Base-by-base conservation (phyloP, 2,113 vertebrate species). In the Channa argus region DNA sequence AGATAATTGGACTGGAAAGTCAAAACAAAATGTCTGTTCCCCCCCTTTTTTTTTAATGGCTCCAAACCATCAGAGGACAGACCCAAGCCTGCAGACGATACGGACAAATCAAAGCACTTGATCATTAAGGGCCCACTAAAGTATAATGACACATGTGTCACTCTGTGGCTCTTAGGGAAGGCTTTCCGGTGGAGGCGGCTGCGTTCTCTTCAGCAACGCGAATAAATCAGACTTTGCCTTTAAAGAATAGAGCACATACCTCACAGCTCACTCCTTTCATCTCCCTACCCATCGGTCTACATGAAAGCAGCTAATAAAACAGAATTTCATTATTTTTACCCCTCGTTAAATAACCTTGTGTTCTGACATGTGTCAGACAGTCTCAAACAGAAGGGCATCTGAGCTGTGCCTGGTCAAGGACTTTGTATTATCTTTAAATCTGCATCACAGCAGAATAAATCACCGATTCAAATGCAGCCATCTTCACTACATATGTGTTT, bases 1-100 rank as follows among this genome's bases (percentile, higher is more conserved):
- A 62, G 74, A 84, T 87, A 88, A 89, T 74, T 85, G 73, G 80
- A 76, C 58, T 47, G 61, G 62, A 82, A 82, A 72, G 71, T 79
- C 59, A 74, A 85, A 88, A 83, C 79, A 85, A 80, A 74, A 62
- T 43, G 55, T 64, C 63, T 58, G 24, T 24, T 24, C 24, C 24
- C 24, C 24, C 24, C 24, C 24, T 56, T 2, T 71, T 65, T 49
- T 56, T 74, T 71, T 62, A 75, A 82, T 63, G 69, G 36, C 52
- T 76, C 41, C 71, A 62, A 80, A 82, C 78, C 61, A 56, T 87
- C 75, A 81, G 70, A 61, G 69, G 78, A 86, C 63, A 56, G 53
- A 67, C 47, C n/a, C 36, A 50, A 68, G 47, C 63, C 74, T 44
- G 34, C 54, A 66, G 62, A 77, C 36, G 64, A 81, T 36, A 56